Conservation (phyloP, 2,888 invertebrate species). For the Monoplex corrugatus region DNA sequence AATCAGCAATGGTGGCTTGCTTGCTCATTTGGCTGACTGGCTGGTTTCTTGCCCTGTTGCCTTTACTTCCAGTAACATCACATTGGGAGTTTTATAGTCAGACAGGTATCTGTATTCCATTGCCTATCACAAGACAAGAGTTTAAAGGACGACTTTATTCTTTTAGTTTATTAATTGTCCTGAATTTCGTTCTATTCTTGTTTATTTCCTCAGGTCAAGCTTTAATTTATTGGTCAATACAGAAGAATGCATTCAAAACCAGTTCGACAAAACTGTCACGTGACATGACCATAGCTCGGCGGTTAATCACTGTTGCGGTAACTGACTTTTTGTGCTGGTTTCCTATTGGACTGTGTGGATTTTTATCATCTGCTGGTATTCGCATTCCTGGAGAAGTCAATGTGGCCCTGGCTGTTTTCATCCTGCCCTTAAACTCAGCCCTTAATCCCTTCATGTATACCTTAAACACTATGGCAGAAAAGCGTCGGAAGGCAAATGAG, state of each 20-base stretch:
- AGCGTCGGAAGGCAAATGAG: neutral
- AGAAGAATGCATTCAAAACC: neutral
- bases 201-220: neutral
- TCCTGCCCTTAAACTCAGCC: slow-evolving; percentile 10
- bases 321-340: slow-evolving; percentile 27
- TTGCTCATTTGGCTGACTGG: slow-evolving; percentile 51
- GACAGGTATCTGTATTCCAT: slow-evolving; percentile 3
- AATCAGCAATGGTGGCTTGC: slow-evolving; percentile 60
- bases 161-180: neutral
- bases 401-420: neutral
- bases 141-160: slow-evolving; percentile 14
- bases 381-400: slow-evolving; percentile 4
- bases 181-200: slow-evolving; percentile 3
- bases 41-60: neutral
- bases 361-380: neutral
- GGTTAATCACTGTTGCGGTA: neutral
- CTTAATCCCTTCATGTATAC: slow-evolving; percentile 23
- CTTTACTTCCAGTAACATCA: neutral
- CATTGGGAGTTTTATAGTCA: slow-evolving; percentile 24
- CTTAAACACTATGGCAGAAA: slow-evolving; percentile 5
- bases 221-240: slow-evolving; percentile 8
- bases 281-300: slow-evolving; percentile 3
- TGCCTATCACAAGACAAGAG: slow-evolving; percentile 5
- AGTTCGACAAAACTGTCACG: neutral
- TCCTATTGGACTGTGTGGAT: slow-evolving; percentile 13